Conservation (phyloP, 2,888 invertebrate genomes). For the Ophioninae sp. region DNA sequence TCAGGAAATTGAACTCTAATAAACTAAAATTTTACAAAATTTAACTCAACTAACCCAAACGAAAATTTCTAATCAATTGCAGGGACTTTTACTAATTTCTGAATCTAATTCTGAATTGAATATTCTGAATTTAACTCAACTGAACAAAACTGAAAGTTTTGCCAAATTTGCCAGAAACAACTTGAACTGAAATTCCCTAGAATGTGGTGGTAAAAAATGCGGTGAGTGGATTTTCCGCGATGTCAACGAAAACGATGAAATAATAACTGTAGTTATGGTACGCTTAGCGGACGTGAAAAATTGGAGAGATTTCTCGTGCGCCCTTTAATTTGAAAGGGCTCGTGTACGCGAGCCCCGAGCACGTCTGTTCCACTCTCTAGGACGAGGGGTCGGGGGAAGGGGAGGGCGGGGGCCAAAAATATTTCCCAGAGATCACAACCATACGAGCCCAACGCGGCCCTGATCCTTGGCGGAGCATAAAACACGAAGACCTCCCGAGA, state of each 20-base stretch:
- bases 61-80: too few relatives aligned
- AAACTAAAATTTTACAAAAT: too few relatives aligned
- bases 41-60: too few relatives aligned
- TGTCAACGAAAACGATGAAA: not conserved
- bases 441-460: constrained; percentile 20
- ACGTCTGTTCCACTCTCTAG: constrained; percentile 40
- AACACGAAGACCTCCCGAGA: constrained; percentile 55
- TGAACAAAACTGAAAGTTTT: too few relatives aligned
- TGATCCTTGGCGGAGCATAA: not conserved
- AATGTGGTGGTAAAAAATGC: not conserved
- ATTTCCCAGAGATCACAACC: constrained; percentile 67
- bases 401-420: constrained; percentile 63
- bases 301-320: constrained; percentile 48
- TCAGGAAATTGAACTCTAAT: too few relatives aligned
- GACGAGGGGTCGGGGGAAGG: constrained; percentile 5
- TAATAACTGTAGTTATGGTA: constrained; percentile 19
- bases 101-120: too few relatives aligned
- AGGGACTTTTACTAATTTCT: too few relatives aligned
- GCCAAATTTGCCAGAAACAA: too few relatives aligned
- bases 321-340: constrained; percentile 66
- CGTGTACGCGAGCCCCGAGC: constrained; percentile 27
- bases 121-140: too few relatives aligned
- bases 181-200: not conserved
- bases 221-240: not conserved
- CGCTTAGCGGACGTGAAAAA: constrained; percentile 5